These are phyloP conservation scores for Pherbina coryleti DNA, from an alignment of 2,888 invertebrate species.

Conservation along the genomic window DNA sequence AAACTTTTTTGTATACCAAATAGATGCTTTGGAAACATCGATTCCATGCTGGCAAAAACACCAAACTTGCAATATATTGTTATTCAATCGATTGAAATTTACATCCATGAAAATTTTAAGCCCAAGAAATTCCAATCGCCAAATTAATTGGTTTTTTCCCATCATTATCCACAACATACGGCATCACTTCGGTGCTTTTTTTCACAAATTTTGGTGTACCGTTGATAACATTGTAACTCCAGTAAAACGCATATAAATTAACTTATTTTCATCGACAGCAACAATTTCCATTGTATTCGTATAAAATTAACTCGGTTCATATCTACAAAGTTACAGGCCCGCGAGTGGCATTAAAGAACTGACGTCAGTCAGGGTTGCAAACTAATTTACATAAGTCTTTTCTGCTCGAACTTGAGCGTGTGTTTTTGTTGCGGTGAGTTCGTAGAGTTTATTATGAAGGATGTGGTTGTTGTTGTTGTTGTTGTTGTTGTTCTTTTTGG, in stretches of 20 bases:
- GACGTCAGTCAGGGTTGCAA: constrained; percentile 28
- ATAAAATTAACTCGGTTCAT: constrained; percentile 21
- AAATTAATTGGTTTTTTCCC: too few species aligned
- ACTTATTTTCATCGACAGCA: constrained; percentile 58
- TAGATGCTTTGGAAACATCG: too few species aligned
- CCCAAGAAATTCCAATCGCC: too few species aligned
- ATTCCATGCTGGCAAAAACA: too few species aligned
- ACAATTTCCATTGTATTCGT: neutral
- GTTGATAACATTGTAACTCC: constrained; percentile 3
- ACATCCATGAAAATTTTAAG: too few species aligned
- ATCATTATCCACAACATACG: too few species aligned
- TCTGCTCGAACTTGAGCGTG: constrained; percentile 23
- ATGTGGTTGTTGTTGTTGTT: constrained; percentile 13
- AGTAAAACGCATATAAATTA: constrained; percentile 62
- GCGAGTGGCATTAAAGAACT: neutral
- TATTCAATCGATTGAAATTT: too few species aligned
- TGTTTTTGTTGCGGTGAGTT: neutral
- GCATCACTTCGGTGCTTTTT: neutral
- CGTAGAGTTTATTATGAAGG: constrained; percentile 16
- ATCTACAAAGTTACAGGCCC: constrained; percentile 25
- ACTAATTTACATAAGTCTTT: constrained; percentile 59
- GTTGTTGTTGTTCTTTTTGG: constrained; percentile 20
- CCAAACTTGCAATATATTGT: too few species aligned
- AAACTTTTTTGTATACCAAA: too few species aligned
- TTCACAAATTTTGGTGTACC: neutral